These are phyloP conservation scores for Pseudomyrmex pallidus DNA, from an alignment of 1,140 invertebrate species.

Conservation along the genomic window DNA sequence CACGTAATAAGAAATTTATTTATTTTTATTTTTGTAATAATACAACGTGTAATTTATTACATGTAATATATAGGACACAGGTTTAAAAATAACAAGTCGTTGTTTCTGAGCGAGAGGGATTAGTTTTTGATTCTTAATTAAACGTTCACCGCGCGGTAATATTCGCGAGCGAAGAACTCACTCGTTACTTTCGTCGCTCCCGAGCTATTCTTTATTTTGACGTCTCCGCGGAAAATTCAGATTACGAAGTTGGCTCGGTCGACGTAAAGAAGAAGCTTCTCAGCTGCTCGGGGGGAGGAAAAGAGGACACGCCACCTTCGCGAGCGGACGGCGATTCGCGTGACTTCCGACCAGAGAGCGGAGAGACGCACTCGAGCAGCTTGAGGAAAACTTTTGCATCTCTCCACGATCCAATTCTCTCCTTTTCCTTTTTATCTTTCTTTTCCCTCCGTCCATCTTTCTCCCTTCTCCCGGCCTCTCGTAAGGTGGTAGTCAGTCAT, in stretches of 20 bases:
- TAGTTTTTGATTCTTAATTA: slow-evolving; percentile 31
- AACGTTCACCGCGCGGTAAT: slow-evolving; percentile 14
- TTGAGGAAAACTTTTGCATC: slow-evolving; percentile 64
- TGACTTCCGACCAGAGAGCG: slow-evolving; percentile 54
- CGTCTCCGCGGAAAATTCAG: slow-evolving; percentile 63
- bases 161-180: slow-evolving; percentile 12
- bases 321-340: slow-evolving; percentile 60
- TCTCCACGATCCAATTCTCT: slow-evolving; percentile 51
- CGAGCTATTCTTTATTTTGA: slow-evolving; percentile 41
- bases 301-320: slow-evolving; percentile 49
- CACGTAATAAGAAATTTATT: too few relatives aligned
- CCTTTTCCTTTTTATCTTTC: slow-evolving; percentile 27
- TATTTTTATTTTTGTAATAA: too few relatives aligned
- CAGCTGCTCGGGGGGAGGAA: slow-evolving; percentile 23
- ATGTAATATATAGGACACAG: background rate
- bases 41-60: background rate
- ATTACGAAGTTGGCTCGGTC: slow-evolving; percentile 66
- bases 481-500: slow-evolving; percentile 56
- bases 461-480: background rate
- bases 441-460: background rate
- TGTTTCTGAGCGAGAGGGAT: slow-evolving; percentile 17
- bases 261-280: slow-evolving; percentile 3
- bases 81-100: slow-evolving; percentile 14
- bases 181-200: slow-evolving; percentile 48
- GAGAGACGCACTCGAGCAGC: slow-evolving; percentile 55